A percentile compares a stretch with the other conserved stretches of the same genome.
These are phyloP conservation scores for Temnothorax longispinosus DNA, from an alignment of 1,140 invertebrate species.

Conservation along the genomic window DNA sequence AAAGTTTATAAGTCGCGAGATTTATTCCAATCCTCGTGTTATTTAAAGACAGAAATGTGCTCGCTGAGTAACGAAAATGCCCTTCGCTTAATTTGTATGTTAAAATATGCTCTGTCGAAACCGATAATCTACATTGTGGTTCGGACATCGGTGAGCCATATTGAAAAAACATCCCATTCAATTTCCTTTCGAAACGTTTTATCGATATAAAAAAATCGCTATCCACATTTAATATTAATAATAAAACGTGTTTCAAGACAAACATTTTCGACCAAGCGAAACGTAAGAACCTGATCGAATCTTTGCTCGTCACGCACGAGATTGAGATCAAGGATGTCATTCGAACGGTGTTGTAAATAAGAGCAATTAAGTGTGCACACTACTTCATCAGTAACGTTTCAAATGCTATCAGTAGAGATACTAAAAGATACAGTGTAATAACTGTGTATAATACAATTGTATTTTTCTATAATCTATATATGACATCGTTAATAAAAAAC, in stretches of 20 bases:
- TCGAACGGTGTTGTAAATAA: not conserved
- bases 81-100: not conserved
- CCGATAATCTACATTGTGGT: not conserved
- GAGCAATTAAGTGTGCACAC: not conserved
- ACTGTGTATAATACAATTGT: not conserved
- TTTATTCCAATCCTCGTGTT: not conserved
- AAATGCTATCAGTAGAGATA: not conserved
- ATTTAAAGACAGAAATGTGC: not conserved
- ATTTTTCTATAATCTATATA: not conserved
- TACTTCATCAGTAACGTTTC: not conserved
- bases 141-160: not conserved
- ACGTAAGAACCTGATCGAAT: not conserved
- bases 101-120: slow-evolving; percentile 32
- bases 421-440: not conserved
- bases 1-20: not conserved
- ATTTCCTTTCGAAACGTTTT: not conserved
- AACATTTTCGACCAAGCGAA: not conserved
- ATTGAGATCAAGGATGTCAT: slow-evolving; percentile 9
- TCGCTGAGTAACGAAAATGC: not conserved
- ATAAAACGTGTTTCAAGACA: not conserved
- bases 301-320: not conserved
- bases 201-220: not conserved
- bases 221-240: not conserved
- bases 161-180: not conserved
- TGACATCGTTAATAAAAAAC: not conserved